These are phyloP conservation scores for Dicranocentrus wangi DNA, from an alignment of 2,888 invertebrate genomes.

Conservation along the genomic window DNA sequence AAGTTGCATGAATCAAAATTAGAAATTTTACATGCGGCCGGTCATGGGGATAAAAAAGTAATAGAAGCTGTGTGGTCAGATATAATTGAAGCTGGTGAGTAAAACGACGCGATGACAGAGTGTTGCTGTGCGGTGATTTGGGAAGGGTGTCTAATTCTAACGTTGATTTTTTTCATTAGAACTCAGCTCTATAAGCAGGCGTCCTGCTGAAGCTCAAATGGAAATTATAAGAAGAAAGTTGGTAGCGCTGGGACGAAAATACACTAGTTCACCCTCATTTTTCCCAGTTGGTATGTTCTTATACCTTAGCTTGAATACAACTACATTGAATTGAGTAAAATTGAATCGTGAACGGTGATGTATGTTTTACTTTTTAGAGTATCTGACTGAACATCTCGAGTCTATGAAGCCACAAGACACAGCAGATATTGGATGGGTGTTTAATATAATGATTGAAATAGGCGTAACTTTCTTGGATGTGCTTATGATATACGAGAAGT, in stretches of 20 bases:
- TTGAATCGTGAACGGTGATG: not conserved
- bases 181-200: conserved; percentile 63
- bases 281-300: conserved; percentile 85
- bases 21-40: conserved; percentile 94
- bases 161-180: too few species aligned
- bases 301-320: not conserved
- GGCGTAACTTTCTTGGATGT: conserved; percentile 86
- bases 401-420: conserved; percentile 73
- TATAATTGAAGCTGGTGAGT: conserved; percentile 80
- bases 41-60: conserved; percentile 89
- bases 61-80: conserved; percentile 94
- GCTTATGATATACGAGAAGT: conserved; percentile 88
- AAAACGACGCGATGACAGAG: too few species aligned
- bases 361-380: conserved; percentile 68
- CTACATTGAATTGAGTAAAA: not conserved
- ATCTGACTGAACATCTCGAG: conserved; percentile 73
- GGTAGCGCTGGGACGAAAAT: conserved; percentile 77
- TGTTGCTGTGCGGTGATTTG: too few species aligned
- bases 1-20: conserved; percentile 94
- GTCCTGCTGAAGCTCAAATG: conserved; percentile 75
- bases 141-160: too few species aligned
- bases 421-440: conserved; percentile 84
- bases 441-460: conserved; percentile 83
- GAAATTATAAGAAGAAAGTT: conserved; percentile 72
- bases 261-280: conserved; percentile 76